phyloP scores from a whole-genome alignment of 1,140 invertebrate genomes.

The Harlomillsia oculata region DNA sequence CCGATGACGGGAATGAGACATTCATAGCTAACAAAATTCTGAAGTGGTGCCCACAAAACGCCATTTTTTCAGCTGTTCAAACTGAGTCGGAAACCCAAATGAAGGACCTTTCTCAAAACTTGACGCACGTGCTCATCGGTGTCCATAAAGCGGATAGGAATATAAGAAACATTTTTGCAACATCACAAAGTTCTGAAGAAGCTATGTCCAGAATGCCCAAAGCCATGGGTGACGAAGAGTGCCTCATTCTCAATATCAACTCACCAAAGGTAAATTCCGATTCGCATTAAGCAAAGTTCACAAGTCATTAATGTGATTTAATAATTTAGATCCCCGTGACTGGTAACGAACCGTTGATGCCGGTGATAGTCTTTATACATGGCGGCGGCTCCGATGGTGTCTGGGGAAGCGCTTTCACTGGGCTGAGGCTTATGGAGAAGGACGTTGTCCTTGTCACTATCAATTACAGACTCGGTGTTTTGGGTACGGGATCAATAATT shows the following conservation, averaged over 20 bases:
- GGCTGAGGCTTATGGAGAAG: not conserved
- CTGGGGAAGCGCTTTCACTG: constrained; percentile 5
- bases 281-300: not conserved
- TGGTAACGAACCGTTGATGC: not conserved
- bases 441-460: constrained; percentile 7
- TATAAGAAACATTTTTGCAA: not conserved
- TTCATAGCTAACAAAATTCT: not conserved
- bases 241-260: not conserved
- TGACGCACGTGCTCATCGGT: not conserved
- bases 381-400: not conserved
- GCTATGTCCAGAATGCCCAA: not conserved
- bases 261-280: not conserved
- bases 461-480: constrained; percentile 10
- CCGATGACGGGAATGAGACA: not conserved
- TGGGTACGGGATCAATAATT: too few relatives aligned
- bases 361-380: constrained; percentile 5
- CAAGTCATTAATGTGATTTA: not conserved
- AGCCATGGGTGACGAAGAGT: not conserved
- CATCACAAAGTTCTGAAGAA: not conserved
- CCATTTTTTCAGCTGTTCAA: too few relatives aligned
- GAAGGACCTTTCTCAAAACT: not conserved
- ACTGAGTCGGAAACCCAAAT: not conserved
- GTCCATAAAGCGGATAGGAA: not conserved
- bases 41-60: not conserved
- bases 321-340: not conserved